Base-by-base conservation (phyloP, 2,888 invertebrate genomes). In the Nephrotoma appendiculata region DNA sequence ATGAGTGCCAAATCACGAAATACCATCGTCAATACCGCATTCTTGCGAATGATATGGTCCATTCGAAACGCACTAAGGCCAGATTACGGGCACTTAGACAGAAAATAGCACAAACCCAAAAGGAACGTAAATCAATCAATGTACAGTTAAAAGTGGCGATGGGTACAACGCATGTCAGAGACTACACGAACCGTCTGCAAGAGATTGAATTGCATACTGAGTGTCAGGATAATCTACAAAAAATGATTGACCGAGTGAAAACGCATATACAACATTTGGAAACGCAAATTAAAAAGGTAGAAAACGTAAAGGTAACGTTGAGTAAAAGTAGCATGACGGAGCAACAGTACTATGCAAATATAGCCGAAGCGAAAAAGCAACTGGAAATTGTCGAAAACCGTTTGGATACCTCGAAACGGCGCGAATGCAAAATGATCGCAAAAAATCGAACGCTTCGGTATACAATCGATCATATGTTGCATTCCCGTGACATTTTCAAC, bases 1-100 rank as follows among this genome's bases (percentile, higher is more conserved):
- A 90, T 88, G 90, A 91, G 83, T 89, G 89, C 12, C 90, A 91
- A 86, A 88, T 91, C 5, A 89, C 89, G 11, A 90, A 90, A 87
- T 89, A 90, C 0, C 91, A 91, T 88, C 89, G 90, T 1, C 90
- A 91, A 45, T 91, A 91, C 87, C 90, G 90, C 87, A 90, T 90
- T 88, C 44, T 44, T 57, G 86, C 86, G 2, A 86, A 52, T 86
- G 86, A 57, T 6, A 15, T n/a, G 15, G 7, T n/a, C 57, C 15
- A 52, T 6, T 57, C 19, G n/a, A 86, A 86, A 86, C 90, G 90
- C 45, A 89, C 90, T 4, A 91, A 91, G 45, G 88, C 89, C 41
- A 90, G 90, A 87, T 41, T 57, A n/a, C 88, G 89, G 3, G 90
- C 90, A 86, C 89, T 89, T 86, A 89, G 90, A 83, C 90, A 90